phyloP scores from a whole-genome alignment of 2,113 vertebrate species.

The Nibea coibor region DNA sequence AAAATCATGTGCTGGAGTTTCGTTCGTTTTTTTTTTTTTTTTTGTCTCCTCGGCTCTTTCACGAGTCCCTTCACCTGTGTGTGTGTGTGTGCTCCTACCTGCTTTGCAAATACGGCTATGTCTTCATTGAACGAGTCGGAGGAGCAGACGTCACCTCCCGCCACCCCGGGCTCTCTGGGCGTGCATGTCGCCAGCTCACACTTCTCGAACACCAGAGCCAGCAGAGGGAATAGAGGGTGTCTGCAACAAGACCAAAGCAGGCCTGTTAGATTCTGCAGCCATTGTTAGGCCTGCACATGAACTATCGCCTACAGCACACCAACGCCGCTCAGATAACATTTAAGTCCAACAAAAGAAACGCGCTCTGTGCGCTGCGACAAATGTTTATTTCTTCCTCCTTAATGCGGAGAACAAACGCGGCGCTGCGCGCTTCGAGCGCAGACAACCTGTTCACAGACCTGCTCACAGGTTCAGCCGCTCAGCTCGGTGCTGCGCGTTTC shows the following conservation, averaged over 20 bases:
- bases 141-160: slow-evolving; percentile 96
- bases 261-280: not conserved
- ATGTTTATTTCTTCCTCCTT: slow-evolving; percentile 1
- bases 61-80: no score
- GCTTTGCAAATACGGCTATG: slow-evolving; percentile 96
- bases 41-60: no score
- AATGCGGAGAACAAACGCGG: not conserved
- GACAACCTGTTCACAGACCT: not conserved
- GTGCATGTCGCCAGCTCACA: slow-evolving; percentile 98
- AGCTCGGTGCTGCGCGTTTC: not conserved
- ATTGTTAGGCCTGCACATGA: slow-evolving; percentile 13
- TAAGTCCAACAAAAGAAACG: not conserved
- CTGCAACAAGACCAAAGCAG: slow-evolving; percentile 79
- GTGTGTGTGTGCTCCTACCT: slow-evolving; percentile 75
- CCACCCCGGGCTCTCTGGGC: slow-evolving; percentile 93
- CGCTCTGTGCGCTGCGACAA: not conserved
- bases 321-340: slow-evolving; percentile 6
- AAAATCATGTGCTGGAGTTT: not conserved
- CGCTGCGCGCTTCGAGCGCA: not conserved
- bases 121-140: slow-evolving; percentile 98
- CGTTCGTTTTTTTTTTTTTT: no score
- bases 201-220: slow-evolving; percentile 98
- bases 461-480: no score
- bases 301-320: not conserved
- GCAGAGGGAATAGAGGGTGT: slow-evolving; percentile 95